These are phyloP conservation scores for Tenebrio molitor DNA, from an alignment of 1,140 invertebrate species.

Conservation along the genomic window DNA sequence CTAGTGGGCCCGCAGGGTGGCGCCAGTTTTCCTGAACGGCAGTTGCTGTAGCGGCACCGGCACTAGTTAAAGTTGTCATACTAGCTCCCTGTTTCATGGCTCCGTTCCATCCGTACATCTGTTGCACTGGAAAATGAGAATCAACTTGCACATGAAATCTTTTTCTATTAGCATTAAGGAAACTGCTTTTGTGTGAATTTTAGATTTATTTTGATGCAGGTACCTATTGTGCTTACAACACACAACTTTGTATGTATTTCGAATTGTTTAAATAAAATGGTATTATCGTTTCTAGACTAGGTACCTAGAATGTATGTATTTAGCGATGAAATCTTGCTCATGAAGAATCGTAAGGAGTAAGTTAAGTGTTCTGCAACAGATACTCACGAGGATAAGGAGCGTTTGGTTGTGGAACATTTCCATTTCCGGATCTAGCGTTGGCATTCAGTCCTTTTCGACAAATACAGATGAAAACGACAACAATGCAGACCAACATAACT, in stretches of 20 bases:
- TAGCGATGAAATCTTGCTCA: too few relatives aligned
- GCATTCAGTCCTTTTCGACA: constrained; percentile 75
- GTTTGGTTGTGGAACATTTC: constrained; percentile 69
- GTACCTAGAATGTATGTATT: too few relatives aligned
- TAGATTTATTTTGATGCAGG: too few relatives aligned
- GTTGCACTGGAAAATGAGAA: constrained; percentile 85
- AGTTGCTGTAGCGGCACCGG: constrained; percentile 68
- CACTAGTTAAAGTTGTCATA: constrained; percentile 71
- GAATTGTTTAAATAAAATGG: too few relatives aligned
- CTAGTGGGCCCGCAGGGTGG: constrained; percentile 91
- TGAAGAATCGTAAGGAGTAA: too few relatives aligned
- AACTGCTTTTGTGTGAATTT: too few relatives aligned
- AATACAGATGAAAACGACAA: constrained; percentile 78
- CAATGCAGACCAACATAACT: constrained; percentile 76
- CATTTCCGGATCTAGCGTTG: constrained; percentile 67
- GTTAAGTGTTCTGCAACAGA: too few relatives aligned
- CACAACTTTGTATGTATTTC: too few relatives aligned
- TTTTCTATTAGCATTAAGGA: too few relatives aligned
- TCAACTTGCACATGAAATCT: too few relatives aligned
- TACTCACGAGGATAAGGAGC: constrained; percentile 70
- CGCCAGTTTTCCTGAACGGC: constrained; percentile 91
- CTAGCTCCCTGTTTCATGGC: constrained; percentile 74
- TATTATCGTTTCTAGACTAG: too few relatives aligned
- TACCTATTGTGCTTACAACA: too few relatives aligned
- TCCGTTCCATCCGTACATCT: constrained; percentile 85